Evolutionary conservation across 2,113 vertebrate genomes (phyloP), one percentile per base, ranked within the genome.

Genomic region (Trichechus manatus): DNA sequence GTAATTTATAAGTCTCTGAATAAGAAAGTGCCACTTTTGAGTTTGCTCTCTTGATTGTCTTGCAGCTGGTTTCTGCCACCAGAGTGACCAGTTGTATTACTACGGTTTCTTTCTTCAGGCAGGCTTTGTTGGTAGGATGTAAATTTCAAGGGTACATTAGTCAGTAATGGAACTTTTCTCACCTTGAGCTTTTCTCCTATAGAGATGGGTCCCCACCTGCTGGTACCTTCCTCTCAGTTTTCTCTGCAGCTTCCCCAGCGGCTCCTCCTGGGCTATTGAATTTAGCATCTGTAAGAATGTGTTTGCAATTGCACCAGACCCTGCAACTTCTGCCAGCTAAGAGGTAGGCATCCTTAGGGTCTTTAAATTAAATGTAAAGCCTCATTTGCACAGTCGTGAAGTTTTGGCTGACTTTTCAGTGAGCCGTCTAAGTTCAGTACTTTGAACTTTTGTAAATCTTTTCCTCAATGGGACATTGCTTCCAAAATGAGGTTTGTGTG

Each of bases 331-430:
- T 74, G 86, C 91, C 29, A n/a, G 1, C 1, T 1, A 89, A 31
- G 59, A 94, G 95, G 81, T 92, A 36, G 39, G 80, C 81, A 66
- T 91, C 95, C 27, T 94, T 0, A 1, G 25, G 94, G 94, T 63
- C 88, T 97, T 70, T 95, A 94, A 94, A 96, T 93, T 92, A 90
- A 97, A 83, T 68, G 39, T 79, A 74, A 93, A 96, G 84, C 74
- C 53, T 89, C 91, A 93, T 83, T 97, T 97, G 93, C 9, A 0
- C 77, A 97, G 64, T 86, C 93, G 50, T 88, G 53, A 47, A 50
- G 53, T n/a, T 93, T 96, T 84, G 92, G 80, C 87, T 97, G n/a
- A 44, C 82, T 97, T 97, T 94, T 74, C 13, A 77, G 33, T 72
- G 75, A 61, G 74, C 47, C 44, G 50, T 94, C 9, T 81, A 96